phyloP scores from a whole-genome alignment of 2,113 vertebrate genomes.

The pig (Sus scrofa) region DNA sequence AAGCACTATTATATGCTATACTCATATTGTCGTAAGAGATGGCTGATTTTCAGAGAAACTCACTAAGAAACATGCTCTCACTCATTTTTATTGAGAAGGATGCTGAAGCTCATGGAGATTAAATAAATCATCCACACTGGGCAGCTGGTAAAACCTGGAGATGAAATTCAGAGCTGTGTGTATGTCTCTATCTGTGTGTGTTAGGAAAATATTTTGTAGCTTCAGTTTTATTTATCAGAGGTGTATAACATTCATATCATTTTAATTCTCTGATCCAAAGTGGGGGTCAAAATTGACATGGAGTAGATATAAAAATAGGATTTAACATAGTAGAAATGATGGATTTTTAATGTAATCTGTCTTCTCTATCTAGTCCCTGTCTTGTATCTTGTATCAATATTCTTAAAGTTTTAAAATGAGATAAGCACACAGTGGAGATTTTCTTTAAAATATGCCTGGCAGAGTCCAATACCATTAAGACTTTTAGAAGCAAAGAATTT shows the following conservation, averaged over 20 bases:
- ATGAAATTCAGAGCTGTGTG: background rate
- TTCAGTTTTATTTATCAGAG: background rate
- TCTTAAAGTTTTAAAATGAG: slow-evolving; percentile 12
- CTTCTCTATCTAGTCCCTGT: background rate
- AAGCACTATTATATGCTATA: background rate
- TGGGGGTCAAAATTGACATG: background rate
- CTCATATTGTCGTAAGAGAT: background rate
- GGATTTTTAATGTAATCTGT: background rate
- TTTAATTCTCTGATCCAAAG: background rate
- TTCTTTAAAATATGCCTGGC: background rate
- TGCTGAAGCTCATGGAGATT: background rate
- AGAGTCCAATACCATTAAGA: background rate
- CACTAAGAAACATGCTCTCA: background rate
- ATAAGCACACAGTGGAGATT: background rate
- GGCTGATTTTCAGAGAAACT: background rate
- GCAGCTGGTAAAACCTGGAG: background rate
- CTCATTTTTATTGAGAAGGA: background rate
- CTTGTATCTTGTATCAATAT: background rate
- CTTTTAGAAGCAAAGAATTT: background rate
- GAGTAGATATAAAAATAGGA: background rate
- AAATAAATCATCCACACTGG: background rate
- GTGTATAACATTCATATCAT: background rate
- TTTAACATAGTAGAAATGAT: background rate
- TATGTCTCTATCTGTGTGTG: background rate
- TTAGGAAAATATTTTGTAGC: background rate